Conservation (phyloP, 2,113 vertebrate species). For the Pao palembangensis region DNA sequence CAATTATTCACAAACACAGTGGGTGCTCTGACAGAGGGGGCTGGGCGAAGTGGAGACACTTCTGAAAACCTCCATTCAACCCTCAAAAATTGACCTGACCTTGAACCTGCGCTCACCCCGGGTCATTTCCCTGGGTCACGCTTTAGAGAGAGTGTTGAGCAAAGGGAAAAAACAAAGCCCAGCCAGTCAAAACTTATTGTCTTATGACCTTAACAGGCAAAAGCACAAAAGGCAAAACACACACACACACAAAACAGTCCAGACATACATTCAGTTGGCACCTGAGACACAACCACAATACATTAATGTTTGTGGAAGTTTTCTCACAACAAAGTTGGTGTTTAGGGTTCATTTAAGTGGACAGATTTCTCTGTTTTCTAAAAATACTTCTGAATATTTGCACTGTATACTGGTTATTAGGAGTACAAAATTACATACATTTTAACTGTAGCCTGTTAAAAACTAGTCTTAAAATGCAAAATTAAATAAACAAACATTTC, state of each 20-base stretch:
- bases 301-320: background rate
- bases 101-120: slow-evolving; percentile 24
- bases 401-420: too few species aligned
- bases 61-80: slow-evolving; percentile 4
- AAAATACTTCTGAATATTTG: too few species aligned
- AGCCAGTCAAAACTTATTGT: slow-evolving; percentile 19
- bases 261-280: slow-evolving; percentile 34
- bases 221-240: slow-evolving; percentile 15
- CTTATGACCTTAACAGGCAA: slow-evolving; percentile 5
- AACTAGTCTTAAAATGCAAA: too few species aligned
- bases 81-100: slow-evolving; percentile 13
- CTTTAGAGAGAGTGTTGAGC: background rate
- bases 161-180: too few species aligned
- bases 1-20: slow-evolving; percentile 41
- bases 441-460: too few species aligned
- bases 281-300: slow-evolving; percentile 18
- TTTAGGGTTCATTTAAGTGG: background rate
- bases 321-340: background rate
- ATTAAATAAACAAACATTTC: too few species aligned
- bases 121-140: slow-evolving; percentile 7
- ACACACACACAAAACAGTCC: slow-evolving; percentile 12
- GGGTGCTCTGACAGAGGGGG: slow-evolving; percentile 11
- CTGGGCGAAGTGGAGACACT: slow-evolving; percentile 4
- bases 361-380: background rate
- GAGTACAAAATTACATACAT: too few species aligned